Evolutionary conservation across 2,113 vertebrate species (phyloP).

Genomic region (Bufo bufo): DNA sequence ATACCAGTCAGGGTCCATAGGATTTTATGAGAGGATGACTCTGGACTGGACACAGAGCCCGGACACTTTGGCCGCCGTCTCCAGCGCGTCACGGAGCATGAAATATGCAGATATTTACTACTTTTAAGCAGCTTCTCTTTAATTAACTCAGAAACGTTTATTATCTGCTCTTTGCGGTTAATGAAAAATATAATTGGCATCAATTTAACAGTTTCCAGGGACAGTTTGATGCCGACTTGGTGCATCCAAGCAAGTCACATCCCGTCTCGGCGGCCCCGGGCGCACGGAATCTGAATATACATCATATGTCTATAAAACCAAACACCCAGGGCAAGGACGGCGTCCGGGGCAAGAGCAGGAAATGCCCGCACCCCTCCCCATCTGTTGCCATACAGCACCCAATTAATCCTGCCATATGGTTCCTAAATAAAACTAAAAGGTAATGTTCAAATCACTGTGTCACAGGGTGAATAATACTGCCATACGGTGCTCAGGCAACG

Average conservation of each 20-base stretch:
- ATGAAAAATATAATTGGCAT: neutral
- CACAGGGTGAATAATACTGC: neutral
- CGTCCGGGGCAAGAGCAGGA: neutral
- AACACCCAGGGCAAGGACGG: neutral
- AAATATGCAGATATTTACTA: neutral
- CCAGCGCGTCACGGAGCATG: neutral
- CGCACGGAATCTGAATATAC: neutral
- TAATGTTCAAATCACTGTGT: neutral
- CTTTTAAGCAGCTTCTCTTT: neutral
- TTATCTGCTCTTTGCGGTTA: slow-evolving; percentile 18
- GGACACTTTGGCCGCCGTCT: neutral
- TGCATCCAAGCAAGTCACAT: neutral
- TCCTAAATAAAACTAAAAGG: neutral
- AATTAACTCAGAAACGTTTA: neutral
- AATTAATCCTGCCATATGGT: neutral
- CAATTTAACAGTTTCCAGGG: neutral
- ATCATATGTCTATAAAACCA: neutral
- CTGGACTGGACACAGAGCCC: no score
- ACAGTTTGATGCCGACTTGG: neutral
- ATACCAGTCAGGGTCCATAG: neutral
- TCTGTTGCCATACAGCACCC: neutral
- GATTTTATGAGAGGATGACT: no score
- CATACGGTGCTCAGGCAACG: neutral
- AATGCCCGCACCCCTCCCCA: neutral
- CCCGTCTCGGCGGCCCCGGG: neutral